Evolutionary conservation across 1,140 invertebrate genomes (phyloP).

Genomic region (Heterodera schachtii): DNA sequence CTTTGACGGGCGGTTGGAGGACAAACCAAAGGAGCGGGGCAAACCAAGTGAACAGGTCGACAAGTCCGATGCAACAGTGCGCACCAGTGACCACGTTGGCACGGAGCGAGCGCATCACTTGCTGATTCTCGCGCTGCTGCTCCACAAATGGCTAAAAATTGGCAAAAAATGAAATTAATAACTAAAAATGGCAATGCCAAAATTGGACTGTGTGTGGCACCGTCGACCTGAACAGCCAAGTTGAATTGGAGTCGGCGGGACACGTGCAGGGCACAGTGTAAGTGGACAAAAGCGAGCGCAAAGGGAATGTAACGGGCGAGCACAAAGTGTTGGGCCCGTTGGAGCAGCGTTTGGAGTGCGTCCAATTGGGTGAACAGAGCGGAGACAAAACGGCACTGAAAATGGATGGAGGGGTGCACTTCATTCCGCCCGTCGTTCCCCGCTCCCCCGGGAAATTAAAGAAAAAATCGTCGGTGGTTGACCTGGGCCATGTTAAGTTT

Average conservation of each 20-base stretch:
- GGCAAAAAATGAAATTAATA: background rate
- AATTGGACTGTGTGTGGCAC: background rate
- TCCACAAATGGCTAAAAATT: slow-evolving; percentile 13
- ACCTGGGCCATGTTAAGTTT: slow-evolving; percentile 18
- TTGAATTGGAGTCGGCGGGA: slow-evolving; percentile 10
- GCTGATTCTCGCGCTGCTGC: background rate
- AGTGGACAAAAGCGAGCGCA: slow-evolving; percentile 10
- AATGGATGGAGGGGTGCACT: background rate
- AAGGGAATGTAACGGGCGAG: slow-evolving; percentile 19
- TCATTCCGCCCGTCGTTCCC: no score
- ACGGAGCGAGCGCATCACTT: slow-evolving; percentile 11
- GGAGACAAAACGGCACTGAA: slow-evolving; percentile 11
- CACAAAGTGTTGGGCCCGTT: slow-evolving; percentile 6
- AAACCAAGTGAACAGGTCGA: background rate
- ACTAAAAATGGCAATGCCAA: background rate
- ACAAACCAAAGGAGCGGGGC: slow-evolving; percentile 2
- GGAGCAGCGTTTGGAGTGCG: slow-evolving; percentile 10
- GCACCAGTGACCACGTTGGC: background rate
- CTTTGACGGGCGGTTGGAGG: slow-evolving; percentile 3
- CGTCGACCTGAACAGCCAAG: background rate
- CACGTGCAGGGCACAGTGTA: slow-evolving; percentile 15
- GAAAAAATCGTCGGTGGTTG: no score
- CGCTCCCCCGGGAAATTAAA: no score
- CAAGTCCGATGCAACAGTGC: background rate
- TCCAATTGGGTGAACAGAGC: slow-evolving; percentile 12